Conservation (phyloP, 2,888 invertebrate species). For the Rapana venosa region DNA sequence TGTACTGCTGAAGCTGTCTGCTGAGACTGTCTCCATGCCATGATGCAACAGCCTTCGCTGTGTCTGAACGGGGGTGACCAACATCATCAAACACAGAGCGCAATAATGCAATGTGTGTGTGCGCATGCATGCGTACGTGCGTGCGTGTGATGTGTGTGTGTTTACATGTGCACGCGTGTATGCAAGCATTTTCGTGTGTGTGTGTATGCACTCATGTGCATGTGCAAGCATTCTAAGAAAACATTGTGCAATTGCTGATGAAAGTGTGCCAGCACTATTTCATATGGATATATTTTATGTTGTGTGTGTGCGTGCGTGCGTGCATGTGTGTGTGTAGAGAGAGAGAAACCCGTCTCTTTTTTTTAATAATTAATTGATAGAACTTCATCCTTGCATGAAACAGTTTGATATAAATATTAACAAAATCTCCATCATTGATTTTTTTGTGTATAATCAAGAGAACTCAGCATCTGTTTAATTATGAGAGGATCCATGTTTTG, state of each 20-base stretch:
- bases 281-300: neutral
- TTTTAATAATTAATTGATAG: neutral
- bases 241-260: too few species aligned
- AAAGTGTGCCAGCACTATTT: too few species aligned
- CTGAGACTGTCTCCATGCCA: neutral
- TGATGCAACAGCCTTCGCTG: neutral
- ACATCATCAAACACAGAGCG: neutral
- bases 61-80: neutral
- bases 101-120: slow-evolving; percentile 28
- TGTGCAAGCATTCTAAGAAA: neutral
- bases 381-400: neutral
- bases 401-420: neutral
- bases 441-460: neutral
- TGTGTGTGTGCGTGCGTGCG: neutral
- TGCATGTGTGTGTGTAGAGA: neutral
- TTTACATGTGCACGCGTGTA: neutral
- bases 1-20: neutral
- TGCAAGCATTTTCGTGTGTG: neutral
- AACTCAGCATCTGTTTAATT: neutral
- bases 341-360: too few species aligned
- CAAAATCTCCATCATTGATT: neutral
- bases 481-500: neutral
- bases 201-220: neutral
- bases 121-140: neutral
- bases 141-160: slow-evolving; percentile 22